Percentiles rank a stretch among this genome's conserved stretches.
These are phyloP conservation scores for Lithodes maja DNA, from an alignment of 2,888 invertebrate species.

Conservation along the genomic window DNA sequence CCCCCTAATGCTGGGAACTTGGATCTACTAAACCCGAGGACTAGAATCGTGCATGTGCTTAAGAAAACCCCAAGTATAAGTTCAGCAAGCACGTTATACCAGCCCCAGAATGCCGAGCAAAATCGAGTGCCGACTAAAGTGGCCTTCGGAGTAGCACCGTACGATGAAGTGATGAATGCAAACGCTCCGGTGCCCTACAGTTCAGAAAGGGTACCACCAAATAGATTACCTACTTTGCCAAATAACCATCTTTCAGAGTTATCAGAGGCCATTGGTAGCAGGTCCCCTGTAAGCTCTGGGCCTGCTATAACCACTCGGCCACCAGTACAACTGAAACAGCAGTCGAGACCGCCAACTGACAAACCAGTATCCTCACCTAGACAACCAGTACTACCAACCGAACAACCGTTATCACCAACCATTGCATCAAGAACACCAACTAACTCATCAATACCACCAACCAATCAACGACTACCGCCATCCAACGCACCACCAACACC, in stretches of 20 bases:
- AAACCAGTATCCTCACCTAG: not conserved
- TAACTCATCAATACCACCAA: not conserved
- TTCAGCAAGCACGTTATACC: conserved; percentile 46
- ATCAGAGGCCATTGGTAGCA: no score
- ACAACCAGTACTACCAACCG: not conserved
- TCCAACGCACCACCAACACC: not conserved
- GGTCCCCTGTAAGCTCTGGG: no score
- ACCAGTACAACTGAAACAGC: not conserved
- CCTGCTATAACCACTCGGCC: no score
- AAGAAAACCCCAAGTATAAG: conserved; percentile 22
- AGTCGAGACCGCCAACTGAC: not conserved
- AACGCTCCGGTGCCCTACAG: not conserved
- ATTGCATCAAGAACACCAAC: not conserved
- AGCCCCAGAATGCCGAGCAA: conserved; percentile 16
- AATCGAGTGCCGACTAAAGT: not conserved
- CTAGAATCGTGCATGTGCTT: not conserved
- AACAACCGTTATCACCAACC: not conserved
- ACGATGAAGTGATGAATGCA: conserved; percentile 18
- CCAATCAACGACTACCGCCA: not conserved
- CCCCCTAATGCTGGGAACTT: not conserved
- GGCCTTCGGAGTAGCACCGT: conserved; percentile 44
- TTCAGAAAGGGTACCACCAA: not conserved
- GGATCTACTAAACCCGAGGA: not conserved
- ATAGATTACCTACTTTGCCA: not conserved
- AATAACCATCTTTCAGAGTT: not conserved